Conservation (phyloP, 2,797 vertebrate genomes). For the Syndactyla subalaris region DNA sequence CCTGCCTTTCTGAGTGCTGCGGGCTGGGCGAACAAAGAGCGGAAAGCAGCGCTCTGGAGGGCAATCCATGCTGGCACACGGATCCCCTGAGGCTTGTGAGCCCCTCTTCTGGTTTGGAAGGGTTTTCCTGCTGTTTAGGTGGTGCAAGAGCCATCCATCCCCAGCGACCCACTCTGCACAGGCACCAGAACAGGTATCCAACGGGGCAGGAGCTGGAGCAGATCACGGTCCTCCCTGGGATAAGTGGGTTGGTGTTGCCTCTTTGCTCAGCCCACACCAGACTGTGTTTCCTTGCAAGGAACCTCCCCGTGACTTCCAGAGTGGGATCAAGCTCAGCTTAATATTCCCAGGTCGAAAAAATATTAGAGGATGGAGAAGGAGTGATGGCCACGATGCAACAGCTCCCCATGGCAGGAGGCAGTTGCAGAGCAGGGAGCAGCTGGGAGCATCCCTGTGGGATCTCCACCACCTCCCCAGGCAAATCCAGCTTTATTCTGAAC, state of each 20-base stretch:
- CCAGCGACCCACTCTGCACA: not conserved
- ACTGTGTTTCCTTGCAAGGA: not conserved
- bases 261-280: not conserved
- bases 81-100: not conserved
- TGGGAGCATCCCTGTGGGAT: not conserved
- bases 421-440: not conserved
- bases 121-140: not conserved
- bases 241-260: accelerated
- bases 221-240: accelerated
- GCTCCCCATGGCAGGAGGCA: not conserved
- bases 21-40: not conserved
- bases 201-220: not conserved
- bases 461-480: not conserved
- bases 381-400: accelerated
- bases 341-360: not conserved
- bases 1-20: not conserved
- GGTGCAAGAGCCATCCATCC: not conserved
- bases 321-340: not conserved
- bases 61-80: not conserved
- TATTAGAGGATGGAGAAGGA: not conserved
- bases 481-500: not conserved
- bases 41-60: not conserved
- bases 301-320: not conserved
- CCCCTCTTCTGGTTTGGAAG: not conserved
- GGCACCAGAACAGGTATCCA: not conserved